Base-by-base conservation (phyloP, 2,888 invertebrate genomes). In the Caenorhabditis sp. region DNA sequence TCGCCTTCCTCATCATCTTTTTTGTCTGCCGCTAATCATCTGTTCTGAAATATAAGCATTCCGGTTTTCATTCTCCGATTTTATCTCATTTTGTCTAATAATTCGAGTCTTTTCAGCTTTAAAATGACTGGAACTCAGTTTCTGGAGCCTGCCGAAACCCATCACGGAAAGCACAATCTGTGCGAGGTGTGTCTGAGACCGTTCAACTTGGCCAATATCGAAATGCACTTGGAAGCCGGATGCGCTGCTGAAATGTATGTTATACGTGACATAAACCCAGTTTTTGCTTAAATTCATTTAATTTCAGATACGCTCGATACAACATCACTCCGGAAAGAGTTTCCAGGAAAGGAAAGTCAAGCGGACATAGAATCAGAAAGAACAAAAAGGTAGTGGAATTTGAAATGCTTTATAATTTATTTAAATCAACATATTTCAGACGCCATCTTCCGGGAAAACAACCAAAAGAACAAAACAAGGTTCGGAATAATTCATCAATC, bases 201-300 rank as follows among this genome's bases (percentile, higher is more conserved):
- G 2, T 62, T 68, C 24, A 56, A 41, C 24, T 56, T 75, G 15
- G 24, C 56, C 26, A 75, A 75, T 32, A 58, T 75, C 11, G 75
- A 75, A 13, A 52, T 52, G 39, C 75, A 75, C 45, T 53, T 75
- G 4, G 75, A 68, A 46, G 56, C 48, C 11, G 75, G 75, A 9
- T 75, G 75, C 52, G 75, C 62, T 11, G 63, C 46, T 20, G 63
- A 68, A 56, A 68, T 75, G 75, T 75, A 27, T 58, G 75, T 45
- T 32, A 2, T 20, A 22, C n/a, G n/a, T n/a, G n/a, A n/a, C n/a
- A 9, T 7, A 13, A 3, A 13, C 35, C 2, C 4, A 35, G 9
- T 35, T 3, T 35, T 7, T 35, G 9, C 2, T 35, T 2, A 20
- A 32, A n/a, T 9, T 8, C 20, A 15, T 9, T 30, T 50, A 32